These are phyloP conservation scores for Myzus persicae DNA, from an alignment of 1,140 invertebrate species.

Conservation along the genomic window DNA sequence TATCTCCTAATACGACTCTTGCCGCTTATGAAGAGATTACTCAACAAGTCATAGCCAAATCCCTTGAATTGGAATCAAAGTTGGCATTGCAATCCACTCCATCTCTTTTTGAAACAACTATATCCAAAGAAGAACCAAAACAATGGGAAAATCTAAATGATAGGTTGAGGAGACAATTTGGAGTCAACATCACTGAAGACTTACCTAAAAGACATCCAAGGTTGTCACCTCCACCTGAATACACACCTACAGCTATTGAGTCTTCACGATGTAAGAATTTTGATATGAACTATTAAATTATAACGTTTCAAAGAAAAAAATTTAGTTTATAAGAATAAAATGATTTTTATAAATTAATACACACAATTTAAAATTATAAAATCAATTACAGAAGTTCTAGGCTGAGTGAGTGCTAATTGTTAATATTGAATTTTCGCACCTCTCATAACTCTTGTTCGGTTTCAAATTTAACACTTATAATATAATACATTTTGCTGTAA, in stretches of 20 bases:
- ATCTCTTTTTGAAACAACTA: slow-evolving; percentile 45
- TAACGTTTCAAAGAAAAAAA: neutral
- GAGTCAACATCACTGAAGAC: slow-evolving; percentile 75
- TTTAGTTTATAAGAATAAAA: neutral
- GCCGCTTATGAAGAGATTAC: slow-evolving; percentile 58
- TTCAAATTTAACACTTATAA: neutral
- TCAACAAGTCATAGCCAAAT: slow-evolving; percentile 60
- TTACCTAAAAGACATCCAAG: slow-evolving; percentile 66
- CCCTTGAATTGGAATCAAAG: slow-evolving; percentile 59
- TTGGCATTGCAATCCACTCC: slow-evolving; percentile 10
- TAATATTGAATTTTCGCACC: neutral
- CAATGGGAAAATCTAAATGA: slow-evolving; percentile 80
- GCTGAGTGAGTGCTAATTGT: neutral
- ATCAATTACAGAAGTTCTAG: neutral
- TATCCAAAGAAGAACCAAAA: slow-evolving; percentile 62
- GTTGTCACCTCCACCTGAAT: slow-evolving; percentile 52
- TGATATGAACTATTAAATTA: neutral
- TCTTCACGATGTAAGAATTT: slow-evolving; percentile 47
- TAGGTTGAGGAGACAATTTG: slow-evolving; percentile 77
- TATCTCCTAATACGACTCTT: slow-evolving; percentile 47
- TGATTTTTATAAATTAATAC: neutral
- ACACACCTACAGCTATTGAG: slow-evolving; percentile 15
- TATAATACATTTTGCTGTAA: neutral
- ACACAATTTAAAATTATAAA: no score
- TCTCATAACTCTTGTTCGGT: neutral